Conservation (phyloP, 30 jellyfish, hydroid and myxozoan genomes). For the Cassiopea xamachana region DNA sequence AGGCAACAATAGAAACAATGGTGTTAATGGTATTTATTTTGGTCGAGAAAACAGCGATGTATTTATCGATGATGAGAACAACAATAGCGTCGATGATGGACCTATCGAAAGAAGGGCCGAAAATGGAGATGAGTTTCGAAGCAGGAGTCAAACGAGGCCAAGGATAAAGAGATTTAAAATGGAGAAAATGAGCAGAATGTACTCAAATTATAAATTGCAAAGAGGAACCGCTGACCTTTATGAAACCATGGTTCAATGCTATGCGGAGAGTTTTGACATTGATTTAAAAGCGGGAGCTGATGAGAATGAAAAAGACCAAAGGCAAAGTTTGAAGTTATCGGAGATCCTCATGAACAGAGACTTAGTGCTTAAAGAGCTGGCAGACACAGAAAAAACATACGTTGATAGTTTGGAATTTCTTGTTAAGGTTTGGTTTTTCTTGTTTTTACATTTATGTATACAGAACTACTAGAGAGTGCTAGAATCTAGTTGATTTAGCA, state of each 20-base stretch:
- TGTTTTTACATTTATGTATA: background rate
- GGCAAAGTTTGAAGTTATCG: conserved; percentile 24
- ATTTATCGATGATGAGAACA: background rate
- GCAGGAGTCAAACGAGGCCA: conserved; percentile 51
- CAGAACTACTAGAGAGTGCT: no score
- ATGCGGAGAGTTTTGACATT: conserved; percentile 74
- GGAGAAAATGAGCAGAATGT: conserved; percentile 82
- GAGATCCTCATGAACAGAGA: conserved; percentile 84
- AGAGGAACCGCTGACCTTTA: conserved; percentile 86
- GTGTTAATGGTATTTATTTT: background rate
- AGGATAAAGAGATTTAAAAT: conserved; percentile 64
- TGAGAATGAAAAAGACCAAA: conserved; percentile 12
- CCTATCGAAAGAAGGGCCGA: conserved; percentile 2
- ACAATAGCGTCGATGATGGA: background rate
- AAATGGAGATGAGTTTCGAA: conserved; percentile 17
- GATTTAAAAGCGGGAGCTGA: conserved; percentile 25
- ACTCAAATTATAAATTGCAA: conserved; percentile 55
- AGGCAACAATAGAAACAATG: background rate
- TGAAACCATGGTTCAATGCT: conserved; percentile 78
- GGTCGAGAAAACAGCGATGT: background rate
- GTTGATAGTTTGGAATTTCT: conserved; percentile 72
- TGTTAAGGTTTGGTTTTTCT: conserved; percentile 38
- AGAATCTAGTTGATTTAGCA: no score
- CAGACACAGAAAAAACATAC: conserved; percentile 84
- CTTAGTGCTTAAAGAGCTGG: conserved; percentile 83